A percentile compares a stretch with the other conserved stretches of the same genome.
These are phyloP conservation scores for Diplogasteroides magnus DNA, from an alignment of 1,140 invertebrate genomes.

Conservation along the genomic window DNA sequence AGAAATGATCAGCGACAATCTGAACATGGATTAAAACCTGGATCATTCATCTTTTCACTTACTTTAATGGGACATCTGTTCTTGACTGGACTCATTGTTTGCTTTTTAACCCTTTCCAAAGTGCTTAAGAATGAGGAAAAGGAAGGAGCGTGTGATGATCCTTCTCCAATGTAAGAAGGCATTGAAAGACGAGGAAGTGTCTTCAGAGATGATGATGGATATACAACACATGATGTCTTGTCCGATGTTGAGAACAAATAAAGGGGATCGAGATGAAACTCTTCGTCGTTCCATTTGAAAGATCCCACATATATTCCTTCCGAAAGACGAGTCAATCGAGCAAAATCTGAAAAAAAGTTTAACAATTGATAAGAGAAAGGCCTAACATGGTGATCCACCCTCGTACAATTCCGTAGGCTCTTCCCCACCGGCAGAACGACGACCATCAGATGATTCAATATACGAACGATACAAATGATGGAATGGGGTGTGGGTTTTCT, in stretches of 20 bases:
- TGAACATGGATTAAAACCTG: too few relatives aligned
- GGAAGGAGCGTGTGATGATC: neutral
- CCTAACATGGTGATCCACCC: too few relatives aligned
- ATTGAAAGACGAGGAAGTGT: too few relatives aligned
- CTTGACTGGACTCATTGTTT: constrained; percentile 6
- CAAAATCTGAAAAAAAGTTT: neutral
- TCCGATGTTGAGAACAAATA: neutral
- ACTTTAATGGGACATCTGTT: constrained; percentile 28
- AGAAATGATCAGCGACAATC: constrained; percentile 30
- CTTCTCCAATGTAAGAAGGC: neutral
- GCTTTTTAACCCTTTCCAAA: neutral
- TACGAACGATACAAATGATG: too few relatives aligned
- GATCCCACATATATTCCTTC: neutral
- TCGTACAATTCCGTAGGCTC: too few relatives aligned
- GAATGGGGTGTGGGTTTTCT: too few relatives aligned
- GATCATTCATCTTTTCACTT: too few relatives aligned
- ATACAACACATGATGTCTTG: too few relatives aligned
- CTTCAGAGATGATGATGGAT: too few relatives aligned
- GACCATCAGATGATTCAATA: too few relatives aligned
- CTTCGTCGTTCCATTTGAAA: neutral
- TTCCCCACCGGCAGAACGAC: too few relatives aligned
- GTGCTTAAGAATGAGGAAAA: neutral
- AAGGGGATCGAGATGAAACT: neutral
- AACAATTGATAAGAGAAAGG: too few relatives aligned
- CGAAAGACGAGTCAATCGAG: neutral